phyloP scores from a whole-genome alignment of 1,140 invertebrate genomes.

The Himalopsyche phryganea region DNA sequence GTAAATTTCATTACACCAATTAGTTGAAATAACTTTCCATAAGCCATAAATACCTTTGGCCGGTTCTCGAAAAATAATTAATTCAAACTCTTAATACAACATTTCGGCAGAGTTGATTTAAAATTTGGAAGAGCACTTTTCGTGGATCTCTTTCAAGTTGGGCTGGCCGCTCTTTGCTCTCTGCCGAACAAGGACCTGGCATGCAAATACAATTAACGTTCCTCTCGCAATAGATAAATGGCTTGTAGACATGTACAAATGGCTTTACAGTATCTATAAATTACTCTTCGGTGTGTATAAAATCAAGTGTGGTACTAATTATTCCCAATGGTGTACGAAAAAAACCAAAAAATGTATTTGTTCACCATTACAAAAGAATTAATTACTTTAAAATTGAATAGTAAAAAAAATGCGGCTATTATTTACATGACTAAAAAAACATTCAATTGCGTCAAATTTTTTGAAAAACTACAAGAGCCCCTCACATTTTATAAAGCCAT shows the following conservation, averaged over 20 bases:
- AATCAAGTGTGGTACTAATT: neutral
- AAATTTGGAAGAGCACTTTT: neutral
- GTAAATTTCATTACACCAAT: too few relatives aligned
- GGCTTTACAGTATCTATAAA: neutral
- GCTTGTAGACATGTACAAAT: slow-evolving; percentile 4
- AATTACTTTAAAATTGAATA: too few relatives aligned
- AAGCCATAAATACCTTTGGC: neutral
- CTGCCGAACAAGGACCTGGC: neutral
- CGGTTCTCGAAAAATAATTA: neutral
- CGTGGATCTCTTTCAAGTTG: neutral
- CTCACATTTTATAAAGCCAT: too few relatives aligned
- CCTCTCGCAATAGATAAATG: slow-evolving; percentile 5
- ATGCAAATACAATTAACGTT: slow-evolving; percentile 7
- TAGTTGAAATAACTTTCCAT: too few relatives aligned
- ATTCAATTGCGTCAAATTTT: too few relatives aligned
- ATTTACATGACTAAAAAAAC: too few relatives aligned
- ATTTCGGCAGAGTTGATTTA: neutral
- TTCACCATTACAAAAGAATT: too few relatives aligned
- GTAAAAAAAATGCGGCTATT: too few relatives aligned
- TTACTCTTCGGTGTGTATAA: neutral
- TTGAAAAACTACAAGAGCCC: too few relatives aligned
- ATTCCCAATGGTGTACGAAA: too few relatives aligned
- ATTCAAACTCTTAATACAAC: neutral
- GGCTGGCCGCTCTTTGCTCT: neutral
- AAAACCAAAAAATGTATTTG: too few relatives aligned